Base-by-base conservation (phyloP, 2,888 invertebrate species). In the Mesorhabditis sp. region DNA sequence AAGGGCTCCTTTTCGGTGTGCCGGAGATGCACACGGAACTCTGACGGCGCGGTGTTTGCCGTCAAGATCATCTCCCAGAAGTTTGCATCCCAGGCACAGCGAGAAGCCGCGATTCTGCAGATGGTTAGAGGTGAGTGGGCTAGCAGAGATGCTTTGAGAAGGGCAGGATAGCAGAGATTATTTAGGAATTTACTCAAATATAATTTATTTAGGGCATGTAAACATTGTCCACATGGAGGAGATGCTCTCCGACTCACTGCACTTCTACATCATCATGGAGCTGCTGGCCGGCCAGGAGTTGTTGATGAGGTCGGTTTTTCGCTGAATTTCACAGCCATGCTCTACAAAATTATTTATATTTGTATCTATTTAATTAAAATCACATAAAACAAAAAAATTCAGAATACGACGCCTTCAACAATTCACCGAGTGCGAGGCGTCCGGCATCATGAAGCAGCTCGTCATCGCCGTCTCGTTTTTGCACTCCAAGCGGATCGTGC, bases 201-300 rank as follows among this genome's bases (percentile, higher is more conserved):
- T 10, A 43, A 5, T n/a, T 5, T 44, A 45, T 66, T 68, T 67
- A 68, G 79, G 81, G 4, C 94, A 95, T 86, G 90, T 91, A 13
- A 93, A 94, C 86, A 91, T 96, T 74, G 93, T 96, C 75, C 90
- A 90, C 67, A 87, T 95, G 74, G 90, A 92, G 80, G 92, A 95
- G 85, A 91, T 93, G n/a, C 90, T 92, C 83, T 90, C 92, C 43
- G 84, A 84, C 71, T 73, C 76, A 90, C 89, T 87, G 43, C 92
- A 94, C 87, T 92, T 93, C 0, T 96, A 95, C 88, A 90, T 97
- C 74, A 91, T 97, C 13, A 90, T 93, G 86, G 96, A 96, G 86
- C 88, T 93, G 75, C 89, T 94, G 28, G 72, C 69, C 13, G 77
- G 77, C 61, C 68, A 72, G 61, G 76, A 79, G 65, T 63, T 78